These are phyloP conservation scores for Aricia artaxerxes DNA, from an alignment of 2,888 invertebrate species.

Conservation along the genomic window DNA sequence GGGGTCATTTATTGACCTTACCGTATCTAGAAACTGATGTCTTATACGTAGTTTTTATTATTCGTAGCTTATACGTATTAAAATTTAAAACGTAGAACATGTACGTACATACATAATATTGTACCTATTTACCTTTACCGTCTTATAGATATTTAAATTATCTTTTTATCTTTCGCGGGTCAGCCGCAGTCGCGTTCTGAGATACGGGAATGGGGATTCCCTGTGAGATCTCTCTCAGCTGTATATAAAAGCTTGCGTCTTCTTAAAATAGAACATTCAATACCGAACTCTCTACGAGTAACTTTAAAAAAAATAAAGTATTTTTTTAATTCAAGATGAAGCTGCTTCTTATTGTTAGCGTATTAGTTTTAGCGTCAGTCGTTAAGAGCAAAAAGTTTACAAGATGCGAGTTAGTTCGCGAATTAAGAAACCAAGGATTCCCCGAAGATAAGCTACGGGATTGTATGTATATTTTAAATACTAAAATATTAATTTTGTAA, in stretches of 20 bases:
- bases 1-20: too few relatives aligned
- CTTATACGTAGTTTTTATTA: too few relatives aligned
- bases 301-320: background rate
- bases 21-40: background rate
- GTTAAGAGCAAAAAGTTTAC: slow-evolving; percentile 49
- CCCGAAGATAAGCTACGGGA: slow-evolving; percentile 55
- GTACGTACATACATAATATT: background rate
- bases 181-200: background rate
- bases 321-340: background rate
- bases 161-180: background rate
- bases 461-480: slow-evolving; percentile 45
- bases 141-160: too few relatives aligned
- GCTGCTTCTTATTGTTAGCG: background rate
- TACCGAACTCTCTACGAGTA: background rate
- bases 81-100: background rate
- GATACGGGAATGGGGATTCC: slow-evolving; percentile 5
- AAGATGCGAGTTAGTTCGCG: slow-evolving; percentile 53
- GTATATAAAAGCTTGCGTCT: background rate
- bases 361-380: background rate
- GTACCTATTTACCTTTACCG: background rate
- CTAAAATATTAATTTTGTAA: slow-evolving; percentile 25
- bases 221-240: background rate
- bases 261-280: slow-evolving; percentile 4
- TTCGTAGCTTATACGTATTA: background rate
- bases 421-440: slow-evolving; percentile 56